Percentiles rank a stretch among this genome's conserved stretches.
These are phyloP conservation scores for Erebia palarica DNA, from an alignment of 2,888 invertebrate species.

Conservation along the genomic window DNA sequence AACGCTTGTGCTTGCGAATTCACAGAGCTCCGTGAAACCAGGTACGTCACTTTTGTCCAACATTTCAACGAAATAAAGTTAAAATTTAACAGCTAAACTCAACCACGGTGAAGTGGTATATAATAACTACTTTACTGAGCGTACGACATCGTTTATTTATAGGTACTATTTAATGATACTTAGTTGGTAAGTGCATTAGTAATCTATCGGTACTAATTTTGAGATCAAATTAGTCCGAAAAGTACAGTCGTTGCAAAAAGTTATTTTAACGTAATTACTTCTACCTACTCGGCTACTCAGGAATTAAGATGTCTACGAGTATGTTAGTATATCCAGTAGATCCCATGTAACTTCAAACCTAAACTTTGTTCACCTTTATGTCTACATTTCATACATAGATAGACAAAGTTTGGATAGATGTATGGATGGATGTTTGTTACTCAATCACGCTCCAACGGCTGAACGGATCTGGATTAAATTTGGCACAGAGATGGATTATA, in stretches of 20 bases:
- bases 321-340: no score
- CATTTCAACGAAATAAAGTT: constrained; percentile 48
- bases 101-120: not conserved
- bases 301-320: no score
- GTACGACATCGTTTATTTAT: constrained; percentile 17
- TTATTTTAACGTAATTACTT: not conserved
- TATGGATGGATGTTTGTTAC: not conserved
- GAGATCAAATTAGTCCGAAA: constrained; percentile 8
- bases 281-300: not conserved
- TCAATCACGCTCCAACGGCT: no score
- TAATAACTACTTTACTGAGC: not conserved
- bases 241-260: constrained; percentile 4
- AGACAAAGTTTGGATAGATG: no score
- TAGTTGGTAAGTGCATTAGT: constrained; percentile 18
- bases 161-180: constrained; percentile 13
- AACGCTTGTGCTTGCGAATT: constrained; percentile 70
- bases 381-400: no score
- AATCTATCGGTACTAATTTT: constrained; percentile 15
- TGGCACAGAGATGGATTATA: no score
- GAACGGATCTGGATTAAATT: no score
- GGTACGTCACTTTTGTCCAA: constrained; percentile 56
- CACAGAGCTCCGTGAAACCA: constrained; percentile 73
- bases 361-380: no score
- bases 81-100: constrained; percentile 9
- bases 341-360: no score